Percentiles rank a stretch among this genome's conserved stretches.
phyloP scores from a whole-genome alignment of 2,888 invertebrate species.

The Timandra comae region DNA sequence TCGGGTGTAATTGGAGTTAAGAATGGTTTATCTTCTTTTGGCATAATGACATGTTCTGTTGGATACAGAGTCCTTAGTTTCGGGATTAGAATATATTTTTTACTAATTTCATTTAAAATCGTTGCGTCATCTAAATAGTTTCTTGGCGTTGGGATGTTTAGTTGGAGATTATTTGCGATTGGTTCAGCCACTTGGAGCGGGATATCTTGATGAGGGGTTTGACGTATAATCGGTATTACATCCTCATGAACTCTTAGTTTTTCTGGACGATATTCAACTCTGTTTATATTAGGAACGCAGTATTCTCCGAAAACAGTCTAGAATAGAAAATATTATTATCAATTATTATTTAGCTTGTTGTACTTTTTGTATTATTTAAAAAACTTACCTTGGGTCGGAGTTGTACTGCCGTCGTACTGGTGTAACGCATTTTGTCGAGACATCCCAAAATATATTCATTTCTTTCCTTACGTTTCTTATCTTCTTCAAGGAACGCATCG shows the following conservation, averaged over 20 bases:
- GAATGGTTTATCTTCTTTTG: too few species aligned
- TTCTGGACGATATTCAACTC: too few species aligned
- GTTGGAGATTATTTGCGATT: constrained; percentile 6
- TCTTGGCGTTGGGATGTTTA: constrained; percentile 16
- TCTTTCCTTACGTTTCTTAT: constrained; percentile 62
- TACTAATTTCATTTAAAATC: constrained; percentile 53
- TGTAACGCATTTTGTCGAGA: constrained; percentile 60
- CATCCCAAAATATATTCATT: constrained; percentile 63
- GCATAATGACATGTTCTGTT: constrained; percentile 21
- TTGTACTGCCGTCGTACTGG: constrained; percentile 37
- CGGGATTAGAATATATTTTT: constrained; percentile 64
- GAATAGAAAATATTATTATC: too few species aligned
- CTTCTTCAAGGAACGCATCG: constrained; percentile 64
- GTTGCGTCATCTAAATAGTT: constrained; percentile 30
- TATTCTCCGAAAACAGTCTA: too few species aligned
- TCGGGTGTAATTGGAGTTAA: too few species aligned
- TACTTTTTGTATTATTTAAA: too few species aligned
- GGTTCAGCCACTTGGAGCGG: too few species aligned
- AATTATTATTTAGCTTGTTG: too few species aligned
- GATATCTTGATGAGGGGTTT: too few species aligned
- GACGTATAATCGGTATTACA: too few species aligned
- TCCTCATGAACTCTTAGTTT: too few species aligned
- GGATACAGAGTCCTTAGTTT: constrained; percentile 28
- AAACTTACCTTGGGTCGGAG: not conserved
- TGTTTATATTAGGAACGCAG: too few species aligned